phyloP scores from a whole-genome alignment of 1,140 invertebrate genomes.

The Drosophila yakuba region DNA sequence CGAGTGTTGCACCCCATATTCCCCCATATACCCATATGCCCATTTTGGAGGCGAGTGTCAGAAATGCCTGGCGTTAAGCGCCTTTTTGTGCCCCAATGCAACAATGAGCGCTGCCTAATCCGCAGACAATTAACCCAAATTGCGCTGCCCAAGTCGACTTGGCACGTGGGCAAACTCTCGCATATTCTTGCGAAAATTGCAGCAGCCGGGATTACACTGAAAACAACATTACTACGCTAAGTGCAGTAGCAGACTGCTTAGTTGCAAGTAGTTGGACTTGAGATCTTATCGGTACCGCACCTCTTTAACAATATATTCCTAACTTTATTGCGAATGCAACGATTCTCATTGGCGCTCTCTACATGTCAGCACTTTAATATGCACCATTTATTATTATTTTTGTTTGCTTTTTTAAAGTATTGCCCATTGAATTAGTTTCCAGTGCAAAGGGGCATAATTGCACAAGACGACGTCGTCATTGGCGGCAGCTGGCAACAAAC shows the following conservation, averaged over 20 bases:
- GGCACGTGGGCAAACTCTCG: constrained; percentile 68
- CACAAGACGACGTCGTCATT: constrained; percentile 63
- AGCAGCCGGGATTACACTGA: constrained; percentile 27
- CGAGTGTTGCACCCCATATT: constrained; percentile 43
- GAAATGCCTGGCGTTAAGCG: constrained; percentile 68
- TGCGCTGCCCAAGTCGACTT: constrained; percentile 29
- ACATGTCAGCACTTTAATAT: no score
- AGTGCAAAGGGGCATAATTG: constrained; percentile 55
- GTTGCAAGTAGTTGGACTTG: no score
- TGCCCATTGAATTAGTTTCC: constrained; percentile 8
- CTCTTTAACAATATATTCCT: no score
- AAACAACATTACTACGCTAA: neutral
- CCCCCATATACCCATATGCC: constrained; percentile 36
- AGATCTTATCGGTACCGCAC: no score
- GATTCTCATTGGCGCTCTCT: no score
- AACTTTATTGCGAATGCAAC: no score
- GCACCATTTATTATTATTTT: neutral
- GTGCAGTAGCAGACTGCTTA: no score
- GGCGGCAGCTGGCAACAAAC: constrained; percentile 48
- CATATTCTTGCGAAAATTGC: constrained; percentile 64
- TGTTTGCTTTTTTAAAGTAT: neutral
- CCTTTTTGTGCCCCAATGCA: constrained; percentile 44
- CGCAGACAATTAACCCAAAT: constrained; percentile 80
- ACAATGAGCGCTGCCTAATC: constrained; percentile 66
- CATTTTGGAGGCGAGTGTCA: constrained; percentile 58